Evolutionary conservation across 2,113 vertebrate species (phyloP).

Genomic region (Apeltes quadracus): DNA sequence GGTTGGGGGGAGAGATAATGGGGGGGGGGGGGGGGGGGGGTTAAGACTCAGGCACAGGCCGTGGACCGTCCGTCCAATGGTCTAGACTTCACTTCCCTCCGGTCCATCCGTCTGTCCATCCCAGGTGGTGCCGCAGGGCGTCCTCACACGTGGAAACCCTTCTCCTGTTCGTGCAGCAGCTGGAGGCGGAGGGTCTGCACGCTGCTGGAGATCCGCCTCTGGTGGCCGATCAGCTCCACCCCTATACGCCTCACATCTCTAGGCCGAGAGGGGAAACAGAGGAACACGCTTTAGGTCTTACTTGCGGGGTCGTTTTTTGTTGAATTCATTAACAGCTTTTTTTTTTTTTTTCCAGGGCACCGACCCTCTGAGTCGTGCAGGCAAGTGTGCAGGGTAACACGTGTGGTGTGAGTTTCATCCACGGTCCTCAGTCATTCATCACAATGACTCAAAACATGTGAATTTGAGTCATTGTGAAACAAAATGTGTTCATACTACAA

Average conservation of each 20-base stretch:
- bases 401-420: background rate
- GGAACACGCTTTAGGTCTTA: constrained; percentile 25
- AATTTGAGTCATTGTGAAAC: background rate
- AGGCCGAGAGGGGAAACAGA: constrained; percentile 67
- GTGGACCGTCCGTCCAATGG: constrained; percentile 71
- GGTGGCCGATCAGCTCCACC: constrained; percentile 94
- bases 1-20: no score
- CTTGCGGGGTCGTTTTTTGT: constrained; percentile 1
- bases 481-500: background rate
- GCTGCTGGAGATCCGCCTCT: constrained; percentile 96
- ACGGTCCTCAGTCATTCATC: background rate
- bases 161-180: constrained; percentile 95
- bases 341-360: background rate
- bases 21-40: background rate
- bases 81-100: constrained; percentile 67
- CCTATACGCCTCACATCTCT: constrained; percentile 96
- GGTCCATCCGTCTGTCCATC: constrained; percentile 40
- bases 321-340: background rate
- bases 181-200: constrained; percentile 95
- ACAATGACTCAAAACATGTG: no score
- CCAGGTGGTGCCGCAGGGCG: constrained; percentile 52
- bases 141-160: constrained; percentile 97
- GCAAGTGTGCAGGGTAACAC: background rate
- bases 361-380: no score
- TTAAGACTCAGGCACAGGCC: constrained; percentile 89